phyloP scores from a whole-genome alignment of 2,113 vertebrate genomes.

The Gymnorhina tibicen region DNA sequence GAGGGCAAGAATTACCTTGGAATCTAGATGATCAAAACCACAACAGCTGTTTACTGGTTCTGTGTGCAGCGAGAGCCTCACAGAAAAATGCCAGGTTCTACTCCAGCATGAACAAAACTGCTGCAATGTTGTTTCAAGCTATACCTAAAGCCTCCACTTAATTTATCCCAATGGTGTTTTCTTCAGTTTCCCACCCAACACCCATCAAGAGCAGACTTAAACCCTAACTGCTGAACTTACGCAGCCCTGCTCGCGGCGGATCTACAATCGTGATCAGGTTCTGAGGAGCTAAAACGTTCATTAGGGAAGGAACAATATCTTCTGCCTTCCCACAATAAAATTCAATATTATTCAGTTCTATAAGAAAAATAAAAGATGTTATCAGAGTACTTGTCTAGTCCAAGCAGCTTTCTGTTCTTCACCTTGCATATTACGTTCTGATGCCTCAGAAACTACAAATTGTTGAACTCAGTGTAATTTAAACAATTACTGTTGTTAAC shows the following conservation, averaged over 20 bases:
- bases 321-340: constrained; percentile 94
- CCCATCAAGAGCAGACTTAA: background rate
- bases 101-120: background rate
- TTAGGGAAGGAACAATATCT: constrained; percentile 86
- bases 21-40: constrained; percentile 74
- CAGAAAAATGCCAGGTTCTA: background rate
- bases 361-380: background rate
- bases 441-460: background rate
- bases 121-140: background rate
- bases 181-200: background rate
- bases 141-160: background rate
- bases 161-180: background rate
- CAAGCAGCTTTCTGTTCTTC: background rate
- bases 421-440: background rate
- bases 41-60: background rate
- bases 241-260: constrained; percentile 90
- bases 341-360: constrained; percentile 87
- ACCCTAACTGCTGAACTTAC: constrained; percentile 73
- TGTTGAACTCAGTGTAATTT: background rate
- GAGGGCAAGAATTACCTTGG: constrained; percentile 91
- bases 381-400: background rate
- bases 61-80: background rate
- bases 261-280: constrained; percentile 86
- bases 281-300: constrained; percentile 78
- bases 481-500: background rate